Conservation (phyloP, 2,888 invertebrate species). For the Diarsia dahlii region DNA sequence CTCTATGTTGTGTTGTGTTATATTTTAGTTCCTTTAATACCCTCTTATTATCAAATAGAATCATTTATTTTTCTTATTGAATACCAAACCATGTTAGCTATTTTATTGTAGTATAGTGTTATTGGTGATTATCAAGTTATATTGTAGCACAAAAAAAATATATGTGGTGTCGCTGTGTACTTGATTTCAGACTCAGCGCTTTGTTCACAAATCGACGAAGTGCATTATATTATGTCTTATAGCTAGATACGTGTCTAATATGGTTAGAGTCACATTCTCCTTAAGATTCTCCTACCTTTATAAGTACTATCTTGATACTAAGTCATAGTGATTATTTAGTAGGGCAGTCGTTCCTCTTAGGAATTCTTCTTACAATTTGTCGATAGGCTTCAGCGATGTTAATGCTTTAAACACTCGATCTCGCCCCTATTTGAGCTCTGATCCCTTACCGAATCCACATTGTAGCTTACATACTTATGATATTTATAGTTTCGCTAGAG, state of each 20-base stretch:
- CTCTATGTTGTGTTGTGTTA: conserved; percentile 73
- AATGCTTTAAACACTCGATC: conserved; percentile 85
- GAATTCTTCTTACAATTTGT: conserved; percentile 76
- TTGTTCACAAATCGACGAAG: conserved; percentile 60
- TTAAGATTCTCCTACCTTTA: conserved; percentile 80
- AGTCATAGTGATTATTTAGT: conserved; percentile 86
- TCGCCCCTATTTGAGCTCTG: conserved; percentile 81
- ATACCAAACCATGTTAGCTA: conserved; percentile 51
- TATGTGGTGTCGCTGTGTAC: conserved; percentile 60
- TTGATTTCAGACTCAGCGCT: conserved; percentile 59
- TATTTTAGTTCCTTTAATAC: conserved; percentile 63
- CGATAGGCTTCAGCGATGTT: conserved; percentile 79
- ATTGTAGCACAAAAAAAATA: conserved; percentile 74
- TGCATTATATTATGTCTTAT: conserved; percentile 61
- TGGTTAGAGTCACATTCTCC: conserved; percentile 74
- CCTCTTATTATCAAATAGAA: conserved; percentile 40
- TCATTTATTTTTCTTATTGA: conserved; percentile 55
- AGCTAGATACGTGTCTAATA: conserved; percentile 76
- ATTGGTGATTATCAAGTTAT: conserved; percentile 59
- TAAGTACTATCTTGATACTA: conserved; percentile 85
- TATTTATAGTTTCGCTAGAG: conserved; percentile 62
- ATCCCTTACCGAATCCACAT: conserved; percentile 74
- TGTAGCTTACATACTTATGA: conserved; percentile 72
- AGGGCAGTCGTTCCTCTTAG: conserved; percentile 77
- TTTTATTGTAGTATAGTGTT: conserved; percentile 59